Conservation (phyloP, 2,888 invertebrate genomes). For the Drosophila kuntzei region DNA sequence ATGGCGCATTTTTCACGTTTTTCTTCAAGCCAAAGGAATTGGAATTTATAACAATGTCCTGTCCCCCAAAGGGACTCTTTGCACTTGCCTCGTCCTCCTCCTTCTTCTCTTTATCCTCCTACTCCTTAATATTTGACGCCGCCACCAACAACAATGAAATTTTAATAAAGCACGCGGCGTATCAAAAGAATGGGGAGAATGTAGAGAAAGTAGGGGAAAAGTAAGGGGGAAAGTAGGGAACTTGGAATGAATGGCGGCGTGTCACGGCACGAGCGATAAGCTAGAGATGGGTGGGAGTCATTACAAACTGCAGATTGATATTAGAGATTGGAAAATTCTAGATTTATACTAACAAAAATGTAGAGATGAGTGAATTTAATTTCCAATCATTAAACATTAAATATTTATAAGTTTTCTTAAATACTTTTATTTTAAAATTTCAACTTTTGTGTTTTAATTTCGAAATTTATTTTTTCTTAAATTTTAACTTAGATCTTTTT, state of each 20-base stretch:
- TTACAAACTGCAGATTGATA: not conserved
- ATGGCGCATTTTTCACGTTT: conserved; percentile 80
- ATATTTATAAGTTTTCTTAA: too few relatives aligned
- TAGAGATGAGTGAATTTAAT: too few relatives aligned
- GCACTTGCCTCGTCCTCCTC: not conserved
- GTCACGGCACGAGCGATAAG: conserved; percentile 15
- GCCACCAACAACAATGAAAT: conserved; percentile 62
- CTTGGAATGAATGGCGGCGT: not conserved
- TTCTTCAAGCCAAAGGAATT: conserved; percentile 51
- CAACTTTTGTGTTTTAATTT: too few relatives aligned
- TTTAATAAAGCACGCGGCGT: conserved; percentile 77
- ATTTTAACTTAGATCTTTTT: too few relatives aligned
- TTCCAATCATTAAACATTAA: too few relatives aligned
- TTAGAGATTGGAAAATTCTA: not conserved
- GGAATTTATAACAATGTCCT: conserved; percentile 81
- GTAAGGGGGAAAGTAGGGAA: too few relatives aligned
- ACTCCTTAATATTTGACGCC: not conserved
- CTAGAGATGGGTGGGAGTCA: not conserved
- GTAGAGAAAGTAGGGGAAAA: conserved; percentile 2
- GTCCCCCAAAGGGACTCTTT: conserved; percentile 69
- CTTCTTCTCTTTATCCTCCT: not conserved
- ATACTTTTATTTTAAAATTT: too few relatives aligned
- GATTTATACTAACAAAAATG: not conserved
- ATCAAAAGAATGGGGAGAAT: conserved; percentile 42
- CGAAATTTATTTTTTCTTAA: too few relatives aligned